Conservation (phyloP, 2,797 vertebrate species). For the Hyperoplus lanceolatus region DNA sequence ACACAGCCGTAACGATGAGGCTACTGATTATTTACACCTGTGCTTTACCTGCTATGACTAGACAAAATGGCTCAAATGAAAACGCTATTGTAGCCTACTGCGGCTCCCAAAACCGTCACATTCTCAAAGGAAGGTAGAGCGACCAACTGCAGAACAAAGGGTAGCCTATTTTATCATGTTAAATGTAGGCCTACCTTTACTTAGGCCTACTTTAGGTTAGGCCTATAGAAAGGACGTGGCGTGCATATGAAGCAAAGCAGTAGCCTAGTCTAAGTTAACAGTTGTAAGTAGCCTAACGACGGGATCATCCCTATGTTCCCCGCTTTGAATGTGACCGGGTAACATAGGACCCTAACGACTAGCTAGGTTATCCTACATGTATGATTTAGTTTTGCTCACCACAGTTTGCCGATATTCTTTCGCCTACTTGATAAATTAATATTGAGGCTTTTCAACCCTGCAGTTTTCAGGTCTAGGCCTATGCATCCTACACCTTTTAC, state of each 20-base stretch:
- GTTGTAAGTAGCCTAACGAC: no score
- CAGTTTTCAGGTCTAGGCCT: not conserved
- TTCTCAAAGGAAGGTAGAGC: not conserved
- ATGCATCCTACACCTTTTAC: no score
- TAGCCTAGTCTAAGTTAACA: not conserved
- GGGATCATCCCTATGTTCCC: no score
- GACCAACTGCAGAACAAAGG: not conserved
- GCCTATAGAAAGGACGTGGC: accelerated
- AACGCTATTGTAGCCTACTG: not conserved
- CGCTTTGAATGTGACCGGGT: no score
- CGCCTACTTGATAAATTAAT: not conserved
- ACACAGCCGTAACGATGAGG: not conserved
- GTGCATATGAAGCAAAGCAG: not conserved
- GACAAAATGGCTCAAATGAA: not conserved
- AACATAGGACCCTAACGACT: not conserved
- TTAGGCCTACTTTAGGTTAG: no score
- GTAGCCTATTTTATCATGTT: not conserved
- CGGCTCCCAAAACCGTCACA: no score
- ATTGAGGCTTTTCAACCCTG: not conserved
- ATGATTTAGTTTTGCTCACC: not conserved
- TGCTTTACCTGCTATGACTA: not conserved
- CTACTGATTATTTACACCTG: constrained; percentile 9
- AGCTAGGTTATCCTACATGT: not conserved
- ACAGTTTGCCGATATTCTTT: no score
- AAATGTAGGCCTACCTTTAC: no score